Evolutionary conservation across 37 sponge, comb jelly and placozoan species (phyloP).

Genomic region (Bolinopsis microptera): DNA sequence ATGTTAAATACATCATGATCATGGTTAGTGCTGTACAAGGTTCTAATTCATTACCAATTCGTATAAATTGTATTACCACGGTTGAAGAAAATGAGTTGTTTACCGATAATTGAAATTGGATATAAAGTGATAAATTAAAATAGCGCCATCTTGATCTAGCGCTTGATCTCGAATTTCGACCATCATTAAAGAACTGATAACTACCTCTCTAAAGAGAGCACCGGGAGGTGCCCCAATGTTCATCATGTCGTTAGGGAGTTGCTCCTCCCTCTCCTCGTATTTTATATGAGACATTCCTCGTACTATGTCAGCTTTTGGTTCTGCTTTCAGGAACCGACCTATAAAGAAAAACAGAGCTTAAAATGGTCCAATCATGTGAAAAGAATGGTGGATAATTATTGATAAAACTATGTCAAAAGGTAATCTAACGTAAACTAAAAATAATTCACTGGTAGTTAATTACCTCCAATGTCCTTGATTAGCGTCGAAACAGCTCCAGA

Average conservation of each 20-base stretch:
- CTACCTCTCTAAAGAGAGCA: not conserved
- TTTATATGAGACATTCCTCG: conserved; percentile 14
- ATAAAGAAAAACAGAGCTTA: not conserved
- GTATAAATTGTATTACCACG: too few relatives aligned
- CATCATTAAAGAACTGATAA: too few relatives aligned
- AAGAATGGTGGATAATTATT: not conserved
- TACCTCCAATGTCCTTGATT: conserved; percentile 63
- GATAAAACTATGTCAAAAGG: too few relatives aligned
- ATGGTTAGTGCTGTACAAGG: too few relatives aligned
- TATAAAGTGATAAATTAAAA: too few relatives aligned
- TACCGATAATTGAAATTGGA: too few relatives aligned
- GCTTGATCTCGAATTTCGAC: too few relatives aligned
- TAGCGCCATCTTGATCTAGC: too few relatives aligned
- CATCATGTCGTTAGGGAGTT: not conserved
- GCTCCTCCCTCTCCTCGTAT: conserved; percentile 51
- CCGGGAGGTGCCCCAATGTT: conserved; percentile 33
- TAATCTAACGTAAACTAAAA: too few relatives aligned
- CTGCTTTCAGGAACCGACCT: conserved; percentile 1
- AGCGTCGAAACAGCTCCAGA: not conserved
- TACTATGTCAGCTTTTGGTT: not conserved
- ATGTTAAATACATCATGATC: too few relatives aligned
- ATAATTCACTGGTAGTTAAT: not conserved
- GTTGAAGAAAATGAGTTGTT: too few relatives aligned
- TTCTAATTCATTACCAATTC: too few relatives aligned
- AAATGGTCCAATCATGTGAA: not conserved